Evolutionary conservation across 2,888 invertebrate genomes (phyloP), one percentile per base, ranked within the genome.

Genomic region (Heliconius cydno): DNA sequence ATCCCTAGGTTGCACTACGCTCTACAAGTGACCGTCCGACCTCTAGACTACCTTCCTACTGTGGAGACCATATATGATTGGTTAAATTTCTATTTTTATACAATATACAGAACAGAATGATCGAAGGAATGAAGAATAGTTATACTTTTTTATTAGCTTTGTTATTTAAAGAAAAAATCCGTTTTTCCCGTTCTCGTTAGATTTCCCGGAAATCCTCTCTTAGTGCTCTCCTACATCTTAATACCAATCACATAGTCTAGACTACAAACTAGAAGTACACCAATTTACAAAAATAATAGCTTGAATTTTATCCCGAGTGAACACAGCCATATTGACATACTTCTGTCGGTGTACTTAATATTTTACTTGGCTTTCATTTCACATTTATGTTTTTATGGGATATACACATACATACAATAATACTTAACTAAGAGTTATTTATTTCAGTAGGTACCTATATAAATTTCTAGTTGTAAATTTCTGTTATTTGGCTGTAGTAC

Each of bases 21-120:
- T 30, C 34, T 57, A 73, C 46, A 73, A 66, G 63, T 57, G 76
- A 46, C 71, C 60, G 46, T 28, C 28, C 79, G 83, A 80, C 83
- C 83, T 83, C 82, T 68, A 83, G 83, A 82, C 83, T 73, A 60
- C 73, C 34, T 73, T 34, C 70, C 41, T 73, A 73, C 34, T 25
- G 15, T 41, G 41, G 5, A 41, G 19, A 77, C 81, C 80, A 70
- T 22, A 57, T 15, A 19, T 52, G 12, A 22, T 52, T 52, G 7
- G 19, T 52, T 52, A 52, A 52, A 19, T 52, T 52, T 52, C 52
- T 19, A 22, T 52, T 7, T 52, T 19, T 52, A 52, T 52, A 19
- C 1, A 52, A 19, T 52, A 52, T 52, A 19, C 52, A 52, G 52
- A 52, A 52, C 19, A 52, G 6, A 52, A 34, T 34, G 34, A 34